phyloP scores from a whole-genome alignment of 2,113 vertebrate genomes.

The Malurus cyaneus region DNA sequence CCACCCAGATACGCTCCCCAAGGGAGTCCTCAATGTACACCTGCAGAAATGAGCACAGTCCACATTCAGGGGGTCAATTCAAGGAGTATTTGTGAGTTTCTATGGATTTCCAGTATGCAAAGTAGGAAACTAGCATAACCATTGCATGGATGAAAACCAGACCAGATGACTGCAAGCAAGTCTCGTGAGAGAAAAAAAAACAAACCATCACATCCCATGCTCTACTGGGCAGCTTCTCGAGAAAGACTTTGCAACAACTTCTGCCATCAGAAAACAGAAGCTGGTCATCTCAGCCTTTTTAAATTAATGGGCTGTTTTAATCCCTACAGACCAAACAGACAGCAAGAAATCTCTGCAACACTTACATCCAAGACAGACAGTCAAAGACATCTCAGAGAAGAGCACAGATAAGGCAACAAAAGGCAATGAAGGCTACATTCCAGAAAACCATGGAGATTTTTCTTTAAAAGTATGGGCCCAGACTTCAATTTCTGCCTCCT shows the following conservation, averaged over 20 bases:
- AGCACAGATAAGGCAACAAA: not conserved
- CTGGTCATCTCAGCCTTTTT: not conserved
- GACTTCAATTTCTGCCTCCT: not conserved
- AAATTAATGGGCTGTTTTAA: not conserved
- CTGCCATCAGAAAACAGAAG: not conserved
- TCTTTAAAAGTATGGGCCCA: not conserved
- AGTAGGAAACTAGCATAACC: not conserved
- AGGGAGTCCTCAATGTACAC: slow-evolving; percentile 98
- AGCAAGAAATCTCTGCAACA: not conserved
- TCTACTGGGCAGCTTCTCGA: not conserved
- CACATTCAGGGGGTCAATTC: not conserved
- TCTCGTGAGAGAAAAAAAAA: not conserved
- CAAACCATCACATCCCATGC: not conserved
- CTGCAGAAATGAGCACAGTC: slow-evolving; percentile 55
- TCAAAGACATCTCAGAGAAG: not conserved
- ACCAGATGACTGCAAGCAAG: too few species aligned
- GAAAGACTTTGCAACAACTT: not conserved
- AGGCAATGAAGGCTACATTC: not conserved
- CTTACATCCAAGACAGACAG: not conserved
- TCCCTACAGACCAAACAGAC: not conserved
- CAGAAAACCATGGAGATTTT: not conserved
- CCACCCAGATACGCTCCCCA: slow-evolving; percentile 97
- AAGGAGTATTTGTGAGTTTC: not conserved
- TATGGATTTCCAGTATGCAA: not conserved
- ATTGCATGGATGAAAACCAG: not conserved